Conservation (phyloP, 1,140 invertebrate genomes). For the Carposina sasakii region DNA sequence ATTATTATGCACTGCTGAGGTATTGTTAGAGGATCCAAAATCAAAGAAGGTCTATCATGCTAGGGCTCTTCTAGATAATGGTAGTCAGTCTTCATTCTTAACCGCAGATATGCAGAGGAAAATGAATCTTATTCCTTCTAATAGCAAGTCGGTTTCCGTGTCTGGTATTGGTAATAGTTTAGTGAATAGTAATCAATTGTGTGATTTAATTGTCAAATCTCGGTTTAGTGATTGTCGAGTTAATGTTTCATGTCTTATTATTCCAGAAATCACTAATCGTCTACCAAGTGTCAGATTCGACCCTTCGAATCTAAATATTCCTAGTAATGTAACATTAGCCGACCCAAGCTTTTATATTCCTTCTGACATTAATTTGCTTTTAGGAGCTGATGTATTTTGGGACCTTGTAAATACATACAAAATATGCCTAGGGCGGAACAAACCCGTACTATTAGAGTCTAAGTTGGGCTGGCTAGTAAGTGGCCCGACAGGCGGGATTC, state of each 20-base stretch:
- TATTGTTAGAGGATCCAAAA: conserved; percentile 1
- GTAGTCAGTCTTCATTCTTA: conserved; percentile 4
- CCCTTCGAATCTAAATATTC: not conserved
- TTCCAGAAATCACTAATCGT: not conserved
- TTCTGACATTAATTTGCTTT: not conserved
- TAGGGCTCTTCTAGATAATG: not conserved
- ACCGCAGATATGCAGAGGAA: not conserved
- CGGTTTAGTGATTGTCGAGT: not conserved
- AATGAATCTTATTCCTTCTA: not conserved
- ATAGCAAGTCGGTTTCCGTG: not conserved
- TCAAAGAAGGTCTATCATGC: not conserved
- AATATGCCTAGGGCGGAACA: not conserved
- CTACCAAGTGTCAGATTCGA: not conserved
- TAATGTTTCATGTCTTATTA: not conserved
- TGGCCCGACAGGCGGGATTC: not conserved
- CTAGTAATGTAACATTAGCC: not conserved
- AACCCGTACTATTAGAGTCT: not conserved
- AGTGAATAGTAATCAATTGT: not conserved
- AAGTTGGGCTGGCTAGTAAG: not conserved
- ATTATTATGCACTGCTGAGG: conserved; percentile 2
- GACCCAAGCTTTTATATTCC: not conserved
- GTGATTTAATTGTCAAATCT: not conserved
- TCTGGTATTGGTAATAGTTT: conserved; percentile 3
- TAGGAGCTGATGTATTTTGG: conserved; percentile 6
- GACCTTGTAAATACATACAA: not conserved